phyloP scores from a whole-genome alignment of 2,888 invertebrate genomes.

The Acleris emargana region DNA sequence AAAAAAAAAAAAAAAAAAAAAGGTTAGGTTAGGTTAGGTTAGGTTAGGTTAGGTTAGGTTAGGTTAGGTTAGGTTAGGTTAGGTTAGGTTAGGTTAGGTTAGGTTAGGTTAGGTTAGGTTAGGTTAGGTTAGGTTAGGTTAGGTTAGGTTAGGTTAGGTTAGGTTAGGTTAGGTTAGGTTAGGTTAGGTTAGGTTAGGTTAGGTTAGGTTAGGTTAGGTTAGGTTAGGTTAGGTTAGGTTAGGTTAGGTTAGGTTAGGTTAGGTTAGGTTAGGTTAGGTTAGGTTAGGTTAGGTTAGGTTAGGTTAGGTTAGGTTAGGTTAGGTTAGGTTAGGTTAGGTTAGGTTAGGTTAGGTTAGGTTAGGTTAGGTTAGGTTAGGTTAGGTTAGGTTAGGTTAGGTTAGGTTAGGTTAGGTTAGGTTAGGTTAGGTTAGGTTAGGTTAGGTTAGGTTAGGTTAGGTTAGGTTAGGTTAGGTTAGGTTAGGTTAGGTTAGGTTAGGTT shows the following conservation, averaged over 20 bases:
- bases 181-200: slow-evolving; percentile 38
- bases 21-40: slow-evolving; percentile 33
- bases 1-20: slow-evolving; percentile 5
- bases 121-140: slow-evolving; percentile 37
- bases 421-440: slow-evolving; percentile 41
- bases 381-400: slow-evolving; percentile 41
- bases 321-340: slow-evolving; percentile 41
- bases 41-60: slow-evolving; percentile 38
- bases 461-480: slow-evolving; percentile 40
- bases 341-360: slow-evolving; percentile 36
- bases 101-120: slow-evolving; percentile 41
- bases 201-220: slow-evolving; percentile 36
- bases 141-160: slow-evolving; percentile 37
- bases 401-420: slow-evolving; percentile 42
- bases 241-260: slow-evolving; percentile 35
- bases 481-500: slow-evolving; percentile 39
- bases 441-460: slow-evolving; percentile 40
- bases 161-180: slow-evolving; percentile 37
- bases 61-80: slow-evolving; percentile 41
- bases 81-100: slow-evolving; percentile 41
- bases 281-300: slow-evolving; percentile 39
- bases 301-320: slow-evolving; percentile 40
- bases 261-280: slow-evolving; percentile 37
- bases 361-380: slow-evolving; percentile 39
- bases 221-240: slow-evolving; percentile 36